Evolutionary conservation across 2,113 vertebrate species (phyloP).

Genomic region (Neolamprologus variostigma): DNA sequence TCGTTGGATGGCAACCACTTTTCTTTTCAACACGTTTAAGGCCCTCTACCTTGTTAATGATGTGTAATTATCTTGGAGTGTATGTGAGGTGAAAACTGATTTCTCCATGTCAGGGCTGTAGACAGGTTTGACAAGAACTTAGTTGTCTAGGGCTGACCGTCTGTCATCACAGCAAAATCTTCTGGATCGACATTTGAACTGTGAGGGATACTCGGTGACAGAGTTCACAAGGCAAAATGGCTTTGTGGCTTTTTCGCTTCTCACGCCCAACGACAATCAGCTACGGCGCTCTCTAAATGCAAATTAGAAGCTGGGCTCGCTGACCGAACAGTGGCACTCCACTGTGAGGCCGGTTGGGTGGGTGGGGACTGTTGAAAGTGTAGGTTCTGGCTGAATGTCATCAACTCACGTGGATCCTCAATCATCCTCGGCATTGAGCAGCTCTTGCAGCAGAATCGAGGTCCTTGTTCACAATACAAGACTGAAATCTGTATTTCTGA

Average conservation of each 20-base stretch:
- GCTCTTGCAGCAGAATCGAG: not conserved
- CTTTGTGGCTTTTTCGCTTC: not conserved
- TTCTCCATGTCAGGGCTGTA: slow-evolving; percentile 6
- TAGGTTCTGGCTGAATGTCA: slow-evolving; percentile 7
- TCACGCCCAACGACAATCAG: not conserved
- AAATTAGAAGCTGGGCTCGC: slow-evolving; percentile 9
- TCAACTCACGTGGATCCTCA: not conserved
- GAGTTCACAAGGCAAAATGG: slow-evolving; percentile 29
- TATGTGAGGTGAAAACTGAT: slow-evolving; percentile 33
- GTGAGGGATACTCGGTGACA: not conserved
- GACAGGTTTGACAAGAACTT: slow-evolving; percentile 22
- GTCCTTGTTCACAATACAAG: not conserved
- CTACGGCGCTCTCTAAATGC: slow-evolving; percentile 32
- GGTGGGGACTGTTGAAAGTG: slow-evolving; percentile 1
- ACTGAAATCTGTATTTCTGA: not conserved
- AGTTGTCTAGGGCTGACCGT: not conserved
- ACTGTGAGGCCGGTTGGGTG: not conserved
- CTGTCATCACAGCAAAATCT: slow-evolving; percentile 7
- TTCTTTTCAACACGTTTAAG: slow-evolving; percentile 1
- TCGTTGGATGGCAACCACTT: not conserved
- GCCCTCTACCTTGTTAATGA: slow-evolving; percentile 24
- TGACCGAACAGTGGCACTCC: slow-evolving; percentile 5
- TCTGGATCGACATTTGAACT: not conserved
- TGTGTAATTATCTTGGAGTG: slow-evolving; percentile 48
- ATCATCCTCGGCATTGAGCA: not conserved